A percentile compares a stretch with the other conserved stretches of the same genome.
Conservation (phyloP, 2,888 invertebrate species). For the Philonicus albiceps region DNA sequence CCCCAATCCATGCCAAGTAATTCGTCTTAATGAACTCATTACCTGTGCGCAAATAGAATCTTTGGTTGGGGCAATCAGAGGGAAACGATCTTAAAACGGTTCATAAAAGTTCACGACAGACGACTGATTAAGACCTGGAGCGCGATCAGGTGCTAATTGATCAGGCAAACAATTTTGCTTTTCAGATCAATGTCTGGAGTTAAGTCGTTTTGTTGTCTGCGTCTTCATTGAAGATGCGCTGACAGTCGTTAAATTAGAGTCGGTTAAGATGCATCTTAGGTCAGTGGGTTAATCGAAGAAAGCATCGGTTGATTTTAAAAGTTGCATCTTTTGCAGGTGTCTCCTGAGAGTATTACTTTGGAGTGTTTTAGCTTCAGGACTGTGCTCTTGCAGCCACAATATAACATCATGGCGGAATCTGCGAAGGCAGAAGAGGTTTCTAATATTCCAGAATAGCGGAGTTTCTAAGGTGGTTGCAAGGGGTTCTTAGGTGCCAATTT, state of each 20-base stretch:
- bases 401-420: background rate
- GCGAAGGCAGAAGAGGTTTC: background rate
- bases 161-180: background rate
- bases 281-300: background rate
- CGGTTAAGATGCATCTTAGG: background rate
- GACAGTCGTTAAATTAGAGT: background rate
- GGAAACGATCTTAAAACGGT: background rate
- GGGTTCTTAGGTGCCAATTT: background rate
- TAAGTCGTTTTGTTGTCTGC: background rate
- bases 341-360: background rate
- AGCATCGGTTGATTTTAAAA: background rate
- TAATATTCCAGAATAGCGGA: slow-evolving; percentile 18
- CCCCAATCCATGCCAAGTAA: background rate
- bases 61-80: background rate
- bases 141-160: background rate
- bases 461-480: background rate
- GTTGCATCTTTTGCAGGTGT: background rate
- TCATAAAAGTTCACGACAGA: background rate
- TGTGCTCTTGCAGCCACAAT: background rate
- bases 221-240: background rate
- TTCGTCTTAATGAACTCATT: background rate
- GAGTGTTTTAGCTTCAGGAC: background rate
- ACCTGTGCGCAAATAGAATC: background rate
- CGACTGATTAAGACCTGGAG: slow-evolving; percentile 7
- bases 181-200: background rate